A percentile compares a stretch with the other conserved stretches of the same genome.
phyloP scores from a whole-genome alignment of 2,888 invertebrate species.

The Kuschelorhynchus macadamiae region DNA sequence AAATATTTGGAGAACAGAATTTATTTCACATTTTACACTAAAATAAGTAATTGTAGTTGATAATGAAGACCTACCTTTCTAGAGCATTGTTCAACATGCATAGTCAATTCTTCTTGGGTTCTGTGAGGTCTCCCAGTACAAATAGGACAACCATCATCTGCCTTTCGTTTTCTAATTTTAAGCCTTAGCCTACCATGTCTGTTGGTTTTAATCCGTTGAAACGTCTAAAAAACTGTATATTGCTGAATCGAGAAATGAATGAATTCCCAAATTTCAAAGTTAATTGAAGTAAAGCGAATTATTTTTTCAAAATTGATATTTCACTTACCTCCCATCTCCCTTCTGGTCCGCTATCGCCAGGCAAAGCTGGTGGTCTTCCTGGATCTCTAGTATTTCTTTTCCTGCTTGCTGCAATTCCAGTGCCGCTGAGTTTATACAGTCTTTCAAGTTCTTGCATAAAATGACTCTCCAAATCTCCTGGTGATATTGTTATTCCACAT shows the following conservation, averaged over 20 bases:
- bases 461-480: constrained; percentile 79
- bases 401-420: constrained; percentile 68
- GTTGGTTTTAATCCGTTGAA: constrained; percentile 79
- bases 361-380: constrained; percentile 66
- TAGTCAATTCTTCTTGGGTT: constrained; percentile 74
- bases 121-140: constrained; percentile 74
- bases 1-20: background rate
- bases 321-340: constrained; percentile 80
- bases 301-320: too few species aligned
- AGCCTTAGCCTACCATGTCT: constrained; percentile 77
- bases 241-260: too few species aligned
- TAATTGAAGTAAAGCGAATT: too few species aligned
- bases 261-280: too few species aligned
- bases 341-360: constrained; percentile 71
- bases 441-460: constrained; percentile 80
- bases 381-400: constrained; percentile 66
- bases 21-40: too few species aligned
- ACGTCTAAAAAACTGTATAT: constrained; percentile 69
- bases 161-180: constrained; percentile 78
- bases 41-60: background rate
- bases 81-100: constrained; percentile 76
- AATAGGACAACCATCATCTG: constrained; percentile 78
- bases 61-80: constrained; percentile 68
- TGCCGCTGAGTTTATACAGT: constrained; percentile 74
- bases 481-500: constrained; percentile 77